These are phyloP conservation scores for Leptinotarsa tumamoca DNA, from an alignment of 2,888 invertebrate genomes.

Conservation along the genomic window DNA sequence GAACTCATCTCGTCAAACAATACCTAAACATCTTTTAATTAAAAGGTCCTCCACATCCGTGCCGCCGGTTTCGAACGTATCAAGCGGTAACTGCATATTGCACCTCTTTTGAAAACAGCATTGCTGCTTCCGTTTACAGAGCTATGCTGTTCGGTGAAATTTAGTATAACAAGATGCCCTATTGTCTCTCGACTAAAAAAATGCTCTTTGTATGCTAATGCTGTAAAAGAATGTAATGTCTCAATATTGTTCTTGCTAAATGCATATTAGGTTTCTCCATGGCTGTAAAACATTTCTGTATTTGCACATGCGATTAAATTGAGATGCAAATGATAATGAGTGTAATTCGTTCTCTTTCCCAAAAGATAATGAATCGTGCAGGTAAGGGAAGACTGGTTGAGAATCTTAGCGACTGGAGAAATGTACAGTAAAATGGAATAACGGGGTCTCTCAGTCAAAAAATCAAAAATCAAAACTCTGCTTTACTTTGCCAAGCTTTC, in stretches of 20 bases:
- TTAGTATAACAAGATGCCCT: slow-evolving; percentile 4
- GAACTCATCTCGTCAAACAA: neutral
- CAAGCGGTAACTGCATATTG: slow-evolving; percentile 8
- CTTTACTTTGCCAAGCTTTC: too few relatives aligned
- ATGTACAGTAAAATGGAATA: too few relatives aligned
- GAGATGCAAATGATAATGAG: neutral
- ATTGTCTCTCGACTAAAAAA: slow-evolving; percentile 11
- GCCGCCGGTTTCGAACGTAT: neutral
- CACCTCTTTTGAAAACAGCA: slow-evolving; percentile 6
- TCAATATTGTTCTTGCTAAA: slow-evolving; percentile 31
- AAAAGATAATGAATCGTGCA: neutral
- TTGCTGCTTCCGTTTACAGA: slow-evolving; percentile 5
- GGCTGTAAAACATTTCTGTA: slow-evolving; percentile 6
- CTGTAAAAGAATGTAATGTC: slow-evolving; percentile 21
- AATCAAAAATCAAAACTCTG: too few relatives aligned
- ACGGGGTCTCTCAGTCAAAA: too few relatives aligned
- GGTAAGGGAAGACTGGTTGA: too few relatives aligned
- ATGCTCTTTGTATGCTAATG: slow-evolving; percentile 27
- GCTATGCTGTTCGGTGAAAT: neutral
- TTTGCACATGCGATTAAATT: neutral
- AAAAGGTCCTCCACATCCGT: neutral
- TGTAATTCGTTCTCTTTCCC: neutral
- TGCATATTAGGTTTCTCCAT: slow-evolving; percentile 2
- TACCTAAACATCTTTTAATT: neutral
- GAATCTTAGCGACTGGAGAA: too few relatives aligned